Evolutionary conservation across 2,113 vertebrate species (phyloP).

Genomic region (Otocyon megalotis): DNA sequence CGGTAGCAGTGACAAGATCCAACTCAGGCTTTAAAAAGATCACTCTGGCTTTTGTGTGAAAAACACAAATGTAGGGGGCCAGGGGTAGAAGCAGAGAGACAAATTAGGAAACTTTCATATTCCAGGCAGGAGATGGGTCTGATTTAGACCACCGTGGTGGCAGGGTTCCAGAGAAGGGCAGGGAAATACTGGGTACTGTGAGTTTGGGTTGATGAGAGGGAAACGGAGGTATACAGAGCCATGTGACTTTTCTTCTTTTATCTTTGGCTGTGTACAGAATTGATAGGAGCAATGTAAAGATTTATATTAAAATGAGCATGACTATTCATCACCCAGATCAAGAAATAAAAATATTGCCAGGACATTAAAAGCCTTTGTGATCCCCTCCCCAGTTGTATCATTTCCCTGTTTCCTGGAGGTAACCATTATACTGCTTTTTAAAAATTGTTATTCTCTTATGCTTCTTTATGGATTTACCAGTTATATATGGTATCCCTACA

Average conservation of each 20-base stretch:
- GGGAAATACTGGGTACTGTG: background rate
- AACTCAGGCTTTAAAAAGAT: background rate
- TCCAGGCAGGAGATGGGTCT: background rate
- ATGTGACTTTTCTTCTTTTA: background rate
- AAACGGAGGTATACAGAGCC: background rate
- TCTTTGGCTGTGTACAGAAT: background rate
- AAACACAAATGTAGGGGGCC: background rate
- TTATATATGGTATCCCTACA: background rate
- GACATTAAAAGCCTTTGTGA: background rate
- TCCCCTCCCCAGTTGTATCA: background rate
- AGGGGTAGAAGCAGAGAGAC: background rate
- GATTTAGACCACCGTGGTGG: background rate
- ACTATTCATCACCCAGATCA: background rate
- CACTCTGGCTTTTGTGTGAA: background rate
- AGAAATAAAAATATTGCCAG: background rate
- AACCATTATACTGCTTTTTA: background rate
- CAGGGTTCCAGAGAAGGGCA: background rate
- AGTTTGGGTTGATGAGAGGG: background rate
- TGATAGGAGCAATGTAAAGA: background rate
- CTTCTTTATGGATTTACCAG: background rate
- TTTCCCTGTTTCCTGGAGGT: background rate
- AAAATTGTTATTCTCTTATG: background rate
- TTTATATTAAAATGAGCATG: slow-evolving; percentile 10
- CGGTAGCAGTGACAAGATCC: background rate
- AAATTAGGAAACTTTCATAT: background rate